Evolutionary conservation across 2,888 invertebrate genomes (phyloP).

Genomic region (Microctonus hyperodae): DNA sequence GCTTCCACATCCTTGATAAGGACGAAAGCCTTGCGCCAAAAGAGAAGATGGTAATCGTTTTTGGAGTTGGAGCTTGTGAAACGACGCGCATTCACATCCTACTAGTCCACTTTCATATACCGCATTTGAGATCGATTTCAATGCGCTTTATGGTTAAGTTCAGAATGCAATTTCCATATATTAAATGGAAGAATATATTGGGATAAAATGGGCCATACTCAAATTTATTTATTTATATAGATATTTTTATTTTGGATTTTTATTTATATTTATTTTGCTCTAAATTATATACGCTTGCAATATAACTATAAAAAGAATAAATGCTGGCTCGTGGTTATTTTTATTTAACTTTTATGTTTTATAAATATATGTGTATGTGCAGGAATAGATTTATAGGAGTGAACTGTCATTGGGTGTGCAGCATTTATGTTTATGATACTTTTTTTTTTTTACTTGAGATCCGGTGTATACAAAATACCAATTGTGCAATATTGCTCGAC

Average conservation of each 20-base stretch:
- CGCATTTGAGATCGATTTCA: not conserved
- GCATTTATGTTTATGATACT: constrained; percentile 5
- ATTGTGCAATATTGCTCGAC: constrained; percentile 21
- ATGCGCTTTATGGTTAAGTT: not conserved
- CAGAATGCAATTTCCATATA: not conserved
- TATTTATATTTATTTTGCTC: no score
- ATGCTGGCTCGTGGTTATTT: not conserved
- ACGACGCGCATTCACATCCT: not conserved
- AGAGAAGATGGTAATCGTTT: constrained; percentile 3
- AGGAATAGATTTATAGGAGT: not conserved
- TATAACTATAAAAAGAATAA: not conserved
- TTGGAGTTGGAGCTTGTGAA: constrained; percentile 1
- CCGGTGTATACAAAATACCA: constrained; percentile 1
- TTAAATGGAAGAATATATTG: not conserved
- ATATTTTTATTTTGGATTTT: not conserved
- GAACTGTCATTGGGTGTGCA: not conserved
- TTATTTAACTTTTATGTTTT: not conserved
- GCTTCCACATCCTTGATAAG: constrained; percentile 17
- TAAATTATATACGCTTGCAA: no score
- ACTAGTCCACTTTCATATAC: not conserved
- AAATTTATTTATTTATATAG: not conserved
- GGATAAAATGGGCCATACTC: not conserved
- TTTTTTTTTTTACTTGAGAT: constrained; percentile 16
- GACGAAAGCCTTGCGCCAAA: not conserved
- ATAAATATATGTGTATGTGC: not conserved